A percentile compares a stretch with the other conserved stretches of the same genome.
Conservation (phyloP, 2,888 invertebrate species). For the Laothoe populi region DNA sequence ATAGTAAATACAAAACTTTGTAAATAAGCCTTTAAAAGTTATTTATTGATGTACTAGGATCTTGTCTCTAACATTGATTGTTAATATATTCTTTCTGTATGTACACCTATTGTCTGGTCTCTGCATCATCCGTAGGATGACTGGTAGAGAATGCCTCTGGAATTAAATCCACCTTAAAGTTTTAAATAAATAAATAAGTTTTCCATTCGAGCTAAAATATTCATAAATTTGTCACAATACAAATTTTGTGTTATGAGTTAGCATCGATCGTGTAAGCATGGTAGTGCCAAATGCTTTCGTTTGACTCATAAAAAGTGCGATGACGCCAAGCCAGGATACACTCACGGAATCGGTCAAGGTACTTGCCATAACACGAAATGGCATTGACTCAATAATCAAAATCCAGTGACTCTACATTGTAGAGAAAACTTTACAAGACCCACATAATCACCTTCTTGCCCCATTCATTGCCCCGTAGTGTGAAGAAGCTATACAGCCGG, state of each 20-base stretch:
- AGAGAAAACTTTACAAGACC: no score
- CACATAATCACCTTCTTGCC: no score
- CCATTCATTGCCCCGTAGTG: no score
- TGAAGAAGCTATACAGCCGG: no score
- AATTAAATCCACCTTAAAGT: no score
- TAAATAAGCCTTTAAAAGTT: neutral
- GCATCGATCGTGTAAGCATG: slow-evolving; percentile 29
- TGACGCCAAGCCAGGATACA: slow-evolving; percentile 67
- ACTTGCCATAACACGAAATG: slow-evolving; percentile 42
- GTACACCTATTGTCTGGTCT: no score
- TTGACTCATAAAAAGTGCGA: slow-evolving; percentile 61
- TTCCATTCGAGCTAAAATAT: neutral
- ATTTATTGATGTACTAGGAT: no score
- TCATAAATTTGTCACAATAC: neutral
- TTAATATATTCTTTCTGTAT: no score
- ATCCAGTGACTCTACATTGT: neutral
- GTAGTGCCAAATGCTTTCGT: slow-evolving; percentile 70
- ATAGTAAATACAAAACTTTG: neutral
- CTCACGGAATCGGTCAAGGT: slow-evolving; percentile 73
- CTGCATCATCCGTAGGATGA: no score
- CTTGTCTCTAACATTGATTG: no score
- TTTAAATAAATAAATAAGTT: no score
- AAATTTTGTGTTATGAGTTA: neutral
- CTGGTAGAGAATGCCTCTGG: no score
- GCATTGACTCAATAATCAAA: slow-evolving; percentile 35